Conservation (phyloP, 2,113 vertebrate species). For the Eleginops maclovinus region DNA sequence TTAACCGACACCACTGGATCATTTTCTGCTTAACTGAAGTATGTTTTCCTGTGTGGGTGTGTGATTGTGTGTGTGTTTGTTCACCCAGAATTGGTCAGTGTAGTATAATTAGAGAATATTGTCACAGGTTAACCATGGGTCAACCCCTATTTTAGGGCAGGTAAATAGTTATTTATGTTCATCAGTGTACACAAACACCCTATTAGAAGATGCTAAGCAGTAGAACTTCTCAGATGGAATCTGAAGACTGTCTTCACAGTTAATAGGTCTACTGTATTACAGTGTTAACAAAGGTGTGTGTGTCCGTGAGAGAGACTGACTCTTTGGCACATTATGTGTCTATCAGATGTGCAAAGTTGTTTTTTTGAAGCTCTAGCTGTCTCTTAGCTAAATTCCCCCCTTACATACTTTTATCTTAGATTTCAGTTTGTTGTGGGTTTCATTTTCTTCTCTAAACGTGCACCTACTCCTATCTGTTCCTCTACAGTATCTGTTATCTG, state of each 20-base stretch:
- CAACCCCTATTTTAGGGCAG: too few species aligned
- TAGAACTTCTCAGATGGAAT: too few species aligned
- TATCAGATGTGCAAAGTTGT: background rate
- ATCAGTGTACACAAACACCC: too few species aligned
- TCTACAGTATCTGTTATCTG: constrained; percentile 85
- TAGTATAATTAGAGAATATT: background rate
- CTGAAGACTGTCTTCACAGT: too few species aligned
- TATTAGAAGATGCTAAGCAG: too few species aligned
- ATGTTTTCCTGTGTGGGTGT: background rate
- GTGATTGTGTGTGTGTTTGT: constrained; percentile 24
- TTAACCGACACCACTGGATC: constrained; percentile 2
- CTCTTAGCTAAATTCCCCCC: constrained; percentile 10
- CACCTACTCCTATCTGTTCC: constrained; percentile 34
- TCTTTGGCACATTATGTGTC: background rate
- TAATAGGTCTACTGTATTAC: too few species aligned
- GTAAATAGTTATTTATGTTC: too few species aligned
- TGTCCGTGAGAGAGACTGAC: too few species aligned
- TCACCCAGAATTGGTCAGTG: background rate
- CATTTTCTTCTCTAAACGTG: constrained; percentile 52
- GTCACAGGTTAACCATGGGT: too few species aligned
- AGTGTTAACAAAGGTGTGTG: too few species aligned
- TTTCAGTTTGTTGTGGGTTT: constrained; percentile 22
- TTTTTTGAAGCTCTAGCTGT: background rate
- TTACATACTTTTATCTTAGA: constrained; percentile 4
- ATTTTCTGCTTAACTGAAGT: background rate